These are phyloP conservation scores for Saturnia pavonia DNA, from an alignment of 2,888 invertebrate species.

Conservation along the genomic window DNA sequence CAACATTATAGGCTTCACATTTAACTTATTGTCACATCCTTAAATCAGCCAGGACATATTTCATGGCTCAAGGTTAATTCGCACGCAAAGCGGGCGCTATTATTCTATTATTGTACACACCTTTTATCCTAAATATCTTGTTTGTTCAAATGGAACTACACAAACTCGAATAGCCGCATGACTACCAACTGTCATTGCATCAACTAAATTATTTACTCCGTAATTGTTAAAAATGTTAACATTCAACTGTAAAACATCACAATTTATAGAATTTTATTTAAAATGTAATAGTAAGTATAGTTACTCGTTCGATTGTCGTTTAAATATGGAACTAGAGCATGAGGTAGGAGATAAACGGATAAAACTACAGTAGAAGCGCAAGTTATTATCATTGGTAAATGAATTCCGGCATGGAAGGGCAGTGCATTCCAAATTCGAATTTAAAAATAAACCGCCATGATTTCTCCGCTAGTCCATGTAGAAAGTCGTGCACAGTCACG, in stretches of 20 bases:
- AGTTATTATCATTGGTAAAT: conserved; percentile 30
- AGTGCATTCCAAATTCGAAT: conserved; percentile 51
- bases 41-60: background rate
- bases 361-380: background rate
- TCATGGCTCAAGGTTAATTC: background rate
- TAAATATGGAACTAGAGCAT: background rate
- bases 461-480: conserved; percentile 59
- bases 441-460: conserved; percentile 48
- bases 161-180: background rate
- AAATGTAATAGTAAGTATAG: background rate
- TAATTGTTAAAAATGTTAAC: background rate
- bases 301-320: background rate
- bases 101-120: background rate
- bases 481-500: conserved; percentile 78
- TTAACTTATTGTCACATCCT: background rate
- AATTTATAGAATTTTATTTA: background rate
- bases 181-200: background rate
- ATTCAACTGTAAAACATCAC: background rate
- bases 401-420: conserved; percentile 36
- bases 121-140: conserved; percentile 3
- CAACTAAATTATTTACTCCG: background rate
- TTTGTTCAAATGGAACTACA: background rate
- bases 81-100: background rate
- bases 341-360: background rate
- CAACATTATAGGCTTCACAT: too few species aligned